Conservation (phyloP, 1,140 invertebrate genomes). For the Gonioctena quinquepunctata region DNA sequence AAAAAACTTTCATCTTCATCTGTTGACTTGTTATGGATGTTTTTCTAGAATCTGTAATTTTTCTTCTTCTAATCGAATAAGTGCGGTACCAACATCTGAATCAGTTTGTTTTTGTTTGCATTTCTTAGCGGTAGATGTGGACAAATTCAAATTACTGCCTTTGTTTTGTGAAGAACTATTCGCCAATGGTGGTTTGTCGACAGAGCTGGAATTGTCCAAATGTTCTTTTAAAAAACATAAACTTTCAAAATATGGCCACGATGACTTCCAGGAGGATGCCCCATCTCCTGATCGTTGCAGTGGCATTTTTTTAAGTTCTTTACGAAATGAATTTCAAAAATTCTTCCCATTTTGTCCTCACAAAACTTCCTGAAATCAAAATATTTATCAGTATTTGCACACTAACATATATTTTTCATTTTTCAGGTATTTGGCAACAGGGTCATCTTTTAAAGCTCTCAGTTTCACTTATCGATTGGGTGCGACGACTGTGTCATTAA, state of each 20-base stretch:
- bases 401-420: slow-evolving; percentile 17
- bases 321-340: slow-evolving; percentile 56
- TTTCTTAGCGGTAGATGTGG: no score
- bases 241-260: slow-evolving; percentile 26
- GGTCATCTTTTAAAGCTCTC: slow-evolving; percentile 40
- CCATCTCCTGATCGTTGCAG: slow-evolving; percentile 22
- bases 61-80: slow-evolving; percentile 1
- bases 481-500: slow-evolving; percentile 34
- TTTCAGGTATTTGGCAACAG: slow-evolving; percentile 45
- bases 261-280: neutral
- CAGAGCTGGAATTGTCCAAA: no score
- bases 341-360: slow-evolving; percentile 58
- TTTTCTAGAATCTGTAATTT: slow-evolving; percentile 11
- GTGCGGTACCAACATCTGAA: neutral
- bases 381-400: neutral
- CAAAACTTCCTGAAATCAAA: slow-evolving; percentile 54
- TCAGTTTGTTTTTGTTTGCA: slow-evolving; percentile 4
- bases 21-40: slow-evolving; percentile 32
- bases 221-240: slow-evolving; percentile 29
- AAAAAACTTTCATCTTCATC: slow-evolving; percentile 59
- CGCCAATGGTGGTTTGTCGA: no score
- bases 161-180: no score
- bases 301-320: slow-evolving; percentile 51
- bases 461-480: slow-evolving; percentile 41
- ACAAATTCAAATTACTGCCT: neutral